Percentiles rank a stretch among this genome's conserved stretches.
phyloP scores from a whole-genome alignment of 2,888 invertebrate species.

The Tachystola acroxantha region DNA sequence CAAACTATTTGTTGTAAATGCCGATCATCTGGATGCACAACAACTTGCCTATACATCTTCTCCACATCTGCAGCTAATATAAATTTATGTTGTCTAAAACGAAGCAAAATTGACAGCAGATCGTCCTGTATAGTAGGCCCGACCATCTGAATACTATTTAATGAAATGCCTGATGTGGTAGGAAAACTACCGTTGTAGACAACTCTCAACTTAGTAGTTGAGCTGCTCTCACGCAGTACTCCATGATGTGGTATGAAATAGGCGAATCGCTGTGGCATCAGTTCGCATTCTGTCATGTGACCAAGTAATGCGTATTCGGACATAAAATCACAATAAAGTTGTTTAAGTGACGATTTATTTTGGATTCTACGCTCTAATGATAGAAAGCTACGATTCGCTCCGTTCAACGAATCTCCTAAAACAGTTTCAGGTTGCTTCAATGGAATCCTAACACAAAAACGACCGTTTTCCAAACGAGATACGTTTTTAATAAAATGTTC shows the following conservation, averaged over 20 bases:
- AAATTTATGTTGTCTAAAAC: slow-evolving; percentile 10
- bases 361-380: slow-evolving; percentile 4
- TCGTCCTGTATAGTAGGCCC: slow-evolving; percentile 10
- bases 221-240: slow-evolving; percentile 12
- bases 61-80: slow-evolving; percentile 14
- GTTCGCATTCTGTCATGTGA: no score
- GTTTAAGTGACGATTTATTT: no score
- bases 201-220: slow-evolving; percentile 14
- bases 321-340: no score
- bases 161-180: slow-evolving; percentile 7
- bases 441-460: slow-evolving; percentile 15
- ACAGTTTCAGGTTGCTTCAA: slow-evolving; percentile 7
- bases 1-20: slow-evolving; percentile 7
- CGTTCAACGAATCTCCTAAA: slow-evolving; percentile 15
- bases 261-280: no score
- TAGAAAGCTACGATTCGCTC: slow-evolving; percentile 8
- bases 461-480: slow-evolving; percentile 12
- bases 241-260: slow-evolving; percentile 15
- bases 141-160: slow-evolving; percentile 10
- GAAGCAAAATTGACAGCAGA: slow-evolving; percentile 8
- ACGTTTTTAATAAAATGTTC: slow-evolving; percentile 15
- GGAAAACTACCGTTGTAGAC: slow-evolving; percentile 14
- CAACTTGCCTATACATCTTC: slow-evolving; percentile 15
- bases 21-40: slow-evolving; percentile 1
- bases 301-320: no score